These are phyloP conservation scores for Coreius guichenoti DNA, from an alignment of 2,797 vertebrate genomes.

Conservation along the genomic window DNA sequence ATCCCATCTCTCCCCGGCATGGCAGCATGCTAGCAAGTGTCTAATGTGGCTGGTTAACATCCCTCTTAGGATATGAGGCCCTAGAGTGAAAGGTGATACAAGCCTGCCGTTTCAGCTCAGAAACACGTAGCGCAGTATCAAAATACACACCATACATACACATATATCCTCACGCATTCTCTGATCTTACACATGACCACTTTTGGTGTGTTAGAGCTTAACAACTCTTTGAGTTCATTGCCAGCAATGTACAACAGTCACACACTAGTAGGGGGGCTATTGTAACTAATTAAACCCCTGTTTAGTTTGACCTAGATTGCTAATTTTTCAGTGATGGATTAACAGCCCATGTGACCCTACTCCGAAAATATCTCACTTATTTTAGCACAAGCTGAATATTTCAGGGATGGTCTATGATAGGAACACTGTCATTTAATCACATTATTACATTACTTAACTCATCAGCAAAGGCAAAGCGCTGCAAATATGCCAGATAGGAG, in stretches of 20 bases:
- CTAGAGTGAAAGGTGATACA: slow-evolving; percentile 58
- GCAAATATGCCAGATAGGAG: slow-evolving; percentile 35
- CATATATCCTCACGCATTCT: slow-evolving; percentile 46
- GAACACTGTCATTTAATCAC: slow-evolving; percentile 53
- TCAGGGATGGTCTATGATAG: slow-evolving; percentile 48
- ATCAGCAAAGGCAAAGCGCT: slow-evolving; percentile 20
- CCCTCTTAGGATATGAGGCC: slow-evolving; percentile 47
- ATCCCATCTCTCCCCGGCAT: slow-evolving; percentile 38
- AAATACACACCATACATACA: slow-evolving; percentile 54
- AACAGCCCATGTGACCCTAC: slow-evolving; percentile 58
- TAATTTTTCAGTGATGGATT: slow-evolving; percentile 55
- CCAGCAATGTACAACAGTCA: slow-evolving; percentile 8
- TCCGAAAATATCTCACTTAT: slow-evolving; percentile 58
- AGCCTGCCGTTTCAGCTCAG: slow-evolving; percentile 52
- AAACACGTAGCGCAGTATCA: slow-evolving; percentile 55
- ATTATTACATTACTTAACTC: slow-evolving; percentile 58
- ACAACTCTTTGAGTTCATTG: slow-evolving; percentile 24
- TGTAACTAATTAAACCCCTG: slow-evolving; percentile 28
- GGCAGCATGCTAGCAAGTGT: slow-evolving; percentile 45
- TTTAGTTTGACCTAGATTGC: slow-evolving; percentile 58
- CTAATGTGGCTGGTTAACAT: slow-evolving; percentile 52
- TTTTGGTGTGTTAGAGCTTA: slow-evolving; percentile 51
- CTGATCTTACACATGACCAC: slow-evolving; percentile 47
- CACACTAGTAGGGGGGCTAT: background rate
- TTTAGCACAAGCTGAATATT: slow-evolving; percentile 55